A percentile compares a stretch with the other conserved stretches of the same genome.
Evolutionary conservation across 35 echinoderm and acorn worm species (phyloP).

Genomic region (Apostichopus parvimensis): DNA sequence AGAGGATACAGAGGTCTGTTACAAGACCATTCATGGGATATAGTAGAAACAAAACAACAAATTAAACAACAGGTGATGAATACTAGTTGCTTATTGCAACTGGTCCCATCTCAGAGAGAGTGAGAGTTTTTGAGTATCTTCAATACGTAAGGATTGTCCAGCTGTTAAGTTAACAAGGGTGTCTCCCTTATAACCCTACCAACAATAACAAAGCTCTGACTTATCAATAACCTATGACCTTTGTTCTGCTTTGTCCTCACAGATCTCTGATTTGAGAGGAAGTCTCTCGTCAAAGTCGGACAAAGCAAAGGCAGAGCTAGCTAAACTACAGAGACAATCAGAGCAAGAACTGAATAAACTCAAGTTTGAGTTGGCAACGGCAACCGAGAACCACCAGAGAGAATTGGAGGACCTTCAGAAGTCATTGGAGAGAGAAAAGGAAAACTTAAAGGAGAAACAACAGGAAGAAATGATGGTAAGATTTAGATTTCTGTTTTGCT

Average conservation of each 20-base stretch:
- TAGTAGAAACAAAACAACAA: too few relatives aligned
- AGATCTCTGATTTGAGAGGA: conserved; percentile 77
- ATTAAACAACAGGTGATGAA: too few relatives aligned
- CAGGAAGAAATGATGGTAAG: conserved; percentile 66
- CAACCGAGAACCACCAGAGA: conserved; percentile 64
- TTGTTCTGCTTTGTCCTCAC: background rate
- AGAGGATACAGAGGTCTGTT: too few relatives aligned
- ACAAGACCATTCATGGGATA: too few relatives aligned
- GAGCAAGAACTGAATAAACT: conserved; percentile 84
- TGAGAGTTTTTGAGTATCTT: too few relatives aligned
- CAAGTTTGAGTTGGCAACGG: conserved; percentile 75
- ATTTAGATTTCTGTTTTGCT: background rate
- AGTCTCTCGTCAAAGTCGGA: conserved; percentile 72
- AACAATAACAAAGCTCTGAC: too few relatives aligned
- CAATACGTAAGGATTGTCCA: too few relatives aligned
- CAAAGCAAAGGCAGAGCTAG: conserved; percentile 67
- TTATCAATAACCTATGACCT: too few relatives aligned
- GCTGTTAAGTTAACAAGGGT: too few relatives aligned
- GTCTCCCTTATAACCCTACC: too few relatives aligned
- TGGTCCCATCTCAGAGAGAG: too few relatives aligned
- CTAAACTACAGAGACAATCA: conserved; percentile 54
- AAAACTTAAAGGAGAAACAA: conserved; percentile 51
- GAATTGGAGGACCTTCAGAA: conserved; percentile 43
- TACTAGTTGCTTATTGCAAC: too few relatives aligned
- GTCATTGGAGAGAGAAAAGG: conserved; percentile 55